Conservation (phyloP, 1,140 invertebrate genomes). For the Tetragonula clypearis region DNA sequence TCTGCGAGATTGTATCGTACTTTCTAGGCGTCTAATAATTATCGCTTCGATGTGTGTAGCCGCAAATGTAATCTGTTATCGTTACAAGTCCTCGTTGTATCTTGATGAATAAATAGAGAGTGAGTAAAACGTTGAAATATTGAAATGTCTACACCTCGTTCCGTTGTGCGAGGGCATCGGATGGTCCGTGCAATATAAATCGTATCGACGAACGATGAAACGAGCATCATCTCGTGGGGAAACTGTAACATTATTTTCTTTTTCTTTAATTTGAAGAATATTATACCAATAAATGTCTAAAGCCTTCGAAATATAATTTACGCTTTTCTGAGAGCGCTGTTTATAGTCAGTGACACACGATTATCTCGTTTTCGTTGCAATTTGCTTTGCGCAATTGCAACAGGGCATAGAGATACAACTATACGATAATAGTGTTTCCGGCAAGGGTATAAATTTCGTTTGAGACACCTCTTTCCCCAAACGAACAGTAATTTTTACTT, state of each 20-base stretch:
- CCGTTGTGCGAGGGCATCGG: slow-evolving; percentile 5
- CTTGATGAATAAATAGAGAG: slow-evolving; percentile 65
- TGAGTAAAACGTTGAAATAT: slow-evolving; percentile 59
- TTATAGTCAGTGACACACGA: neutral
- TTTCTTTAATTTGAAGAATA: neutral
- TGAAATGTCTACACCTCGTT: slow-evolving; percentile 43
- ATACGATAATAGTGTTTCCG: neutral
- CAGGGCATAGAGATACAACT: neutral
- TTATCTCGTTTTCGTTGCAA: neutral
- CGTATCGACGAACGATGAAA: neutral
- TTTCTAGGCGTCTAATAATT: slow-evolving; percentile 49
- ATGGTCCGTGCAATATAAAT: neutral
- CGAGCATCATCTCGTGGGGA: no score
- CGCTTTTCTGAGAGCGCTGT: neutral
- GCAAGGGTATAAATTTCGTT: neutral
- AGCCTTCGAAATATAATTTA: neutral
- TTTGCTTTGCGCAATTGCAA: neutral
- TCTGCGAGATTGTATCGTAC: slow-evolving; percentile 47
- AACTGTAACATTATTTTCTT: neutral
- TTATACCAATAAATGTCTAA: neutral
- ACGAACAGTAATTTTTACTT: neutral
- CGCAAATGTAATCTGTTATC: slow-evolving; percentile 60
- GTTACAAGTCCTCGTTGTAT: slow-evolving; percentile 61
- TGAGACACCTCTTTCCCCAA: neutral
- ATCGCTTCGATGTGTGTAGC: slow-evolving; percentile 61